Conservation (phyloP, 2,113 vertebrate species). For the Hepsetus odoe region DNA sequence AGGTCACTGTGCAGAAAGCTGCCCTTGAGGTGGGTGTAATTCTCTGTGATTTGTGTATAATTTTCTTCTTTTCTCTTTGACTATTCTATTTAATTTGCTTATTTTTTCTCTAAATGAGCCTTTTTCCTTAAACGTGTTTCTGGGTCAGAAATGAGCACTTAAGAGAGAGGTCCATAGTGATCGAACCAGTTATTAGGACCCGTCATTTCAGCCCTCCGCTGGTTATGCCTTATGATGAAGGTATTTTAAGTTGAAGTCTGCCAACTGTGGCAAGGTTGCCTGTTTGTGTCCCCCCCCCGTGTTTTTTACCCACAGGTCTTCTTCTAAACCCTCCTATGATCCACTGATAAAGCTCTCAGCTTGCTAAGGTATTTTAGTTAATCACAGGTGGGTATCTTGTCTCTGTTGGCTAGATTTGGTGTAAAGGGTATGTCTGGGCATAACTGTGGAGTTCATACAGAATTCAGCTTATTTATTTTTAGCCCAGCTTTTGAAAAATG, state of each 20-base stretch:
- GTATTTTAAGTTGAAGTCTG: conserved; percentile 18
- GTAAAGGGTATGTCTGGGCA: background rate
- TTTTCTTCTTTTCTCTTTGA: background rate
- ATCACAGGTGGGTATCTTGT: conserved; percentile 13
- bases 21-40: conserved; percentile 84
- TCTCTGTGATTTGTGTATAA: background rate
- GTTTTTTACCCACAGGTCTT: conserved; percentile 76
- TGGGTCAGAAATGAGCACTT: too few species aligned
- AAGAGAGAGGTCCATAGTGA: background rate
- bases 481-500: too few species aligned
- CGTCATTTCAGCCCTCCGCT: background rate
- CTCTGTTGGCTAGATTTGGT: conserved; percentile 61
- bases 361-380: conserved; percentile 68
- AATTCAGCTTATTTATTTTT: background rate
- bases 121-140: too few species aligned
- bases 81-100: background rate
- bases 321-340: conserved; percentile 75
- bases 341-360: conserved; percentile 62
- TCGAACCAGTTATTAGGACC: background rate
- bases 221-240: background rate
- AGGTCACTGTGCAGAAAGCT: conserved; percentile 93
- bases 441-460: background rate
- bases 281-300: conserved; percentile 65
- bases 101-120: background rate
- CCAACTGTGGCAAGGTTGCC: conserved; percentile 64